These are phyloP conservation scores for Planococcus citri DNA, from an alignment of 1,140 invertebrate genomes.

Conservation along the genomic window DNA sequence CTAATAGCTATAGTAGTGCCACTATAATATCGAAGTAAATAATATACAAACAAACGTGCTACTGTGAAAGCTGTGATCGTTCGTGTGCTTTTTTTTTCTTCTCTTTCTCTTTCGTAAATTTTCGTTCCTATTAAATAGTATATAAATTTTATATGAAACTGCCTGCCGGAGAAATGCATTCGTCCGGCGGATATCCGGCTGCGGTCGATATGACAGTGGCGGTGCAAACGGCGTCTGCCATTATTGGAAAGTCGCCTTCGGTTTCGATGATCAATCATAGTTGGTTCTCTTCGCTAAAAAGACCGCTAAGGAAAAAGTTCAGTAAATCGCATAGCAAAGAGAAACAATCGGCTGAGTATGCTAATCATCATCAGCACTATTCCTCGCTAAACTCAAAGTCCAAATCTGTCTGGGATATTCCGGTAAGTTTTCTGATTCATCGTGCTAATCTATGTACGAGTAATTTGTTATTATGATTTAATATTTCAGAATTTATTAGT, in stretches of 20 bases:
- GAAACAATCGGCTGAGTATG: neutral
- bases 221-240: neutral
- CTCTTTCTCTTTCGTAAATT: too few species aligned
- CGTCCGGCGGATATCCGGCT: neutral
- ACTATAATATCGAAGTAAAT: too few species aligned
- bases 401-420: conserved; percentile 27
- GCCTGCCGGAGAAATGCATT: neutral
- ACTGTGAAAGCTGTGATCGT: too few species aligned
- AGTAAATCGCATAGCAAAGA: neutral
- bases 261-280: conserved; percentile 43
- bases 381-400: conserved; percentile 21
- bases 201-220: neutral
- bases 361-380: conserved; percentile 3
- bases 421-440: neutral
- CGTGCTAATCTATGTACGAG: too few species aligned
- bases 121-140: too few species aligned
- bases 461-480: too few species aligned
- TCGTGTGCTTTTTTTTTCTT: too few species aligned
- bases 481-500: too few species aligned
- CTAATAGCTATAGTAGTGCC: too few species aligned
- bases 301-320: conserved; percentile 41
- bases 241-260: conserved; percentile 3
- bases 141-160: neutral
- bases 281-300: conserved; percentile 62
- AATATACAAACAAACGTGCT: too few species aligned